phyloP scores from a whole-genome alignment of 2,888 invertebrate species.

The Entomobrya multifasciata region DNA sequence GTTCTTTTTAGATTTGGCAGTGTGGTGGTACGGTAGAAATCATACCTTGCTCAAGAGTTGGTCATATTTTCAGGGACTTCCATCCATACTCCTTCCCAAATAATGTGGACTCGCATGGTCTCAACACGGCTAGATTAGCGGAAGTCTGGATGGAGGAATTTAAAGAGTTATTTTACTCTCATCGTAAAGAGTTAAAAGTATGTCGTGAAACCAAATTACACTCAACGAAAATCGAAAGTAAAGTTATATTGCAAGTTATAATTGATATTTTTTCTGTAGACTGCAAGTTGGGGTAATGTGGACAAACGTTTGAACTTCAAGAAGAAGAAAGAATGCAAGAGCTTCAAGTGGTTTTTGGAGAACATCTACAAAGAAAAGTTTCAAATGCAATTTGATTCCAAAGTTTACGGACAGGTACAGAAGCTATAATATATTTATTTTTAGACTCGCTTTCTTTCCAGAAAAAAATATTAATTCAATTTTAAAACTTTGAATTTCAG shows the following conservation, averaged over 20 bases:
- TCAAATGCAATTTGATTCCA: neutral
- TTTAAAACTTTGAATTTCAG: too few relatives aligned
- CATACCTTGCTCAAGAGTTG: neutral
- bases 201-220: too few relatives aligned
- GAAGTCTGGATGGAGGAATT: neutral
- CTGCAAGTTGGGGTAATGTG: too few relatives aligned
- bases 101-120: neutral
- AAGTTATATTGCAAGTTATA: too few relatives aligned
- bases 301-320: neutral
- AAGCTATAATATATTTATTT: too few relatives aligned
- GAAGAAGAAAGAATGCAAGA: neutral
- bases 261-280: too few relatives aligned
- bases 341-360: neutral
- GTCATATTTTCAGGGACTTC: neutral
- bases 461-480: too few relatives aligned
- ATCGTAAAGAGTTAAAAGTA: too few relatives aligned
- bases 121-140: neutral
- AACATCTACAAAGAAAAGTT: conserved; percentile 4
- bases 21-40: neutral
- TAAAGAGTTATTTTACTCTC: neutral
- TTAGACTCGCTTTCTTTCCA: too few relatives aligned
- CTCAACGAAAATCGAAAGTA: too few relatives aligned
- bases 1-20: neutral
- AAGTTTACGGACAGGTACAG: neutral
- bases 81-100: neutral